phyloP scores from a whole-genome alignment of 1,140 invertebrate species.

The Brevipalpus yothersi region DNA sequence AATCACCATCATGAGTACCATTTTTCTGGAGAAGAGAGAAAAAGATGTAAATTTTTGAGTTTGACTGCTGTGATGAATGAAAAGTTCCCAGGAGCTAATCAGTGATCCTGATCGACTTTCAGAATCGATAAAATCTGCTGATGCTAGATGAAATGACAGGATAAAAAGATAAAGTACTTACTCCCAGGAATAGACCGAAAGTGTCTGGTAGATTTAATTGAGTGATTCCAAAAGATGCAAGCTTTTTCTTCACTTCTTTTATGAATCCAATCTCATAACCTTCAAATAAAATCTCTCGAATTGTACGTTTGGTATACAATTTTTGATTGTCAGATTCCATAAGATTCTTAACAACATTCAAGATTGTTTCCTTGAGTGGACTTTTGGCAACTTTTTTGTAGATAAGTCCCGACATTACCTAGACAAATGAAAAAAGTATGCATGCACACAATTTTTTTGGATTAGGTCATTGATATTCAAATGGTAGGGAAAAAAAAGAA shows the following conservation, averaged over 20 bases:
- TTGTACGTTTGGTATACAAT: neutral
- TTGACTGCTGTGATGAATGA: no score
- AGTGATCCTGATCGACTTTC: no score
- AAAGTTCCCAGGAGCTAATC: no score
- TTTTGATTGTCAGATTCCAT: neutral
- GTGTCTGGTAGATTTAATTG: neutral
- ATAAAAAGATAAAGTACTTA: neutral
- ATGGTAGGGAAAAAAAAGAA: neutral
- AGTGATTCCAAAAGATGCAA: neutral
- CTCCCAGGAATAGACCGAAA: neutral
- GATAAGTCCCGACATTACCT: neutral
- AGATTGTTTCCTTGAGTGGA: neutral
- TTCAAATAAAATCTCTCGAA: neutral
- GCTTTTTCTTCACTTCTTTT: neutral
- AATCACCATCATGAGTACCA: neutral
- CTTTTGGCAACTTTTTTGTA: neutral
- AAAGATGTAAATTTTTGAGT: no score
- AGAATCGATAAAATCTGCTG: no score
- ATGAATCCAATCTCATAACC: neutral
- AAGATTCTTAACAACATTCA: neutral
- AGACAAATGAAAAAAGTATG: neutral
- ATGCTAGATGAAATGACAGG: no score
- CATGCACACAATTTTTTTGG: no score
- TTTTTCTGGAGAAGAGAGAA: neutral
- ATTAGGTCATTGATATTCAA: neutral